A percentile compares a stretch with the other conserved stretches of the same genome.
phyloP scores from a whole-genome alignment of 2,888 invertebrate species.

The Gastracanthus pulcherrimus region DNA sequence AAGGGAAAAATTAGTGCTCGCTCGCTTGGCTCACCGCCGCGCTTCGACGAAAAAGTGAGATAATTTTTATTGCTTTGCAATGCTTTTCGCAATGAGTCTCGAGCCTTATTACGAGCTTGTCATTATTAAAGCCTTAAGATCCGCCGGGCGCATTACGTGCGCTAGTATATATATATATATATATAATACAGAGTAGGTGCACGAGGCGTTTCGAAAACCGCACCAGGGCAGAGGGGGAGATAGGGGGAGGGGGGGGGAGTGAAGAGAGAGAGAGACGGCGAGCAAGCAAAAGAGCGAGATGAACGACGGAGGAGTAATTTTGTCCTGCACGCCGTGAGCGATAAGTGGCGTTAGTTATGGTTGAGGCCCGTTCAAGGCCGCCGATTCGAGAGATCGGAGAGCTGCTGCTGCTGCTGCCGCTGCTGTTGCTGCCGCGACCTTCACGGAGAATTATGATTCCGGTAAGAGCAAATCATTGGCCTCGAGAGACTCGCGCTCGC shows the following conservation, averaged over 20 bases:
- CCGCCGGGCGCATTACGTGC: neutral
- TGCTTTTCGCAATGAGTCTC: conserved; percentile 43
- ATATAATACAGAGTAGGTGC: too few relatives aligned
- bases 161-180: too few relatives aligned
- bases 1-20: conserved; percentile 3
- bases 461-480: conserved; percentile 71
- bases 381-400: conserved; percentile 58
- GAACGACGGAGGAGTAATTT: conserved; percentile 56
- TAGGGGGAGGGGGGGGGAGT: neutral
- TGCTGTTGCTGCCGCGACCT: conserved; percentile 61
- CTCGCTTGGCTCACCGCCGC: too few relatives aligned
- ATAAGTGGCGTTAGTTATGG: conserved; percentile 61
- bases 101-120: conserved; percentile 40
- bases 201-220: conserved; percentile 27
- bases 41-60: conserved; percentile 28
- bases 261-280: neutral
- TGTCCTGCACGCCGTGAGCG: conserved; percentile 49
- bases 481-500: conserved; percentile 64
- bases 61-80: conserved; percentile 47
- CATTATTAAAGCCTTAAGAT: too few relatives aligned
- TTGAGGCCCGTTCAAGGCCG: conserved; percentile 60
- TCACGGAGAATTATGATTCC: conserved; percentile 71
- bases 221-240: neutral
- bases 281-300: neutral
- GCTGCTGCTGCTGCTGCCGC: conserved; percentile 9